Evolutionary conservation across 2,888 invertebrate genomes (phyloP).

Genomic region (Perdita meconis): DNA sequence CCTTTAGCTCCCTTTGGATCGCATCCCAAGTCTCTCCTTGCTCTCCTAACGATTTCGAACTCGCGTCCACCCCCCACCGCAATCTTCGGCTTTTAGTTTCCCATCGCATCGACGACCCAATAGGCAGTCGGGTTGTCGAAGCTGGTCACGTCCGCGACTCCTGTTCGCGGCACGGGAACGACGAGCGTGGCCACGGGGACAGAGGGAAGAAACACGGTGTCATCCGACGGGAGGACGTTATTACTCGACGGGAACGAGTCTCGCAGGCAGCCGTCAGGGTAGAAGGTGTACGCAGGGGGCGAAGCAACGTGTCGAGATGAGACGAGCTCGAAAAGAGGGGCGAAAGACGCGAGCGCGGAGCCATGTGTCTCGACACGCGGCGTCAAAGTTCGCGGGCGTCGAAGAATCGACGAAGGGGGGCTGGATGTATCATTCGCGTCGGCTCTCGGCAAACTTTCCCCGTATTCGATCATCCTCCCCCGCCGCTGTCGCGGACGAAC

Average conservation of each 20-base stretch:
- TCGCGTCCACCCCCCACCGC: background rate
- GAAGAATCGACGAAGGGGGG: conserved; percentile 51
- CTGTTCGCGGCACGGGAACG: conserved; percentile 55
- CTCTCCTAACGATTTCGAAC: background rate
- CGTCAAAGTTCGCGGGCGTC: conserved; percentile 46
- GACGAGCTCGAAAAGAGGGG: background rate
- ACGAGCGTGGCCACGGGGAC: conserved; percentile 47
- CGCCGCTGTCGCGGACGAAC: conserved; percentile 66
- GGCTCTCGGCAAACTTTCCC: conserved; percentile 73
- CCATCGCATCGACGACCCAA: background rate
- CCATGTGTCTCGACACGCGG: background rate
- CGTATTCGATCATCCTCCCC: conserved; percentile 78
- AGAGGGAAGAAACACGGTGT: conserved; percentile 12
- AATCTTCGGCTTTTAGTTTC: background rate
- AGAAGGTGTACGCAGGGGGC: background rate
- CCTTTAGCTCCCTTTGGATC: no score
- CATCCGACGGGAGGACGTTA: conserved; percentile 8
- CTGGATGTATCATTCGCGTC: conserved; percentile 72
- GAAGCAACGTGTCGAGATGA: conserved; percentile 33
- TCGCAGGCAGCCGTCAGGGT: conserved; percentile 5
- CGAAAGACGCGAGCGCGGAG: conserved; percentile 31
- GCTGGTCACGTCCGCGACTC: conserved; percentile 65
- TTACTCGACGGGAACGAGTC: conserved; percentile 33
- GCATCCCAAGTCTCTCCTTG: background rate
- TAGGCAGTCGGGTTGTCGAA: conserved; percentile 22